Evolutionary conservation across 2,113 vertebrate genomes (phyloP).

Genomic region (Callochromis pleurospilus): DNA sequence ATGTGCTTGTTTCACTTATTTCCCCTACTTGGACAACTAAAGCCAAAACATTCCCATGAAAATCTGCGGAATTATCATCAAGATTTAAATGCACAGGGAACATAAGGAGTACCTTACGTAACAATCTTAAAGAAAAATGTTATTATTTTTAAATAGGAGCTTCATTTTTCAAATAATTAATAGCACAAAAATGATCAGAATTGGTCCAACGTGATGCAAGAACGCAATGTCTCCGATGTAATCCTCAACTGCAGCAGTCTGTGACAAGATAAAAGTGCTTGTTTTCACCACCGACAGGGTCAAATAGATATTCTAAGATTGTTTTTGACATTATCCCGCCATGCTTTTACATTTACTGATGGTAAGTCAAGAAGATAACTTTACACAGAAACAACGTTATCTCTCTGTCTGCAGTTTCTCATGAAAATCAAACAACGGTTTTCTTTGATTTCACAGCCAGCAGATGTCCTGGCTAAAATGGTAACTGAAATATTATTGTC

Average conservation of each 20-base stretch:
- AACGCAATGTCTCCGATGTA: rapidly evolving
- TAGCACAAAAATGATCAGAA: background rate
- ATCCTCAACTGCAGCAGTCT: background rate
- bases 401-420: background rate
- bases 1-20: constrained; percentile 29
- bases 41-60: background rate
- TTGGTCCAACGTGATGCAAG: background rate
- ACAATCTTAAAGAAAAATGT: background rate
- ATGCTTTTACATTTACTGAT: background rate
- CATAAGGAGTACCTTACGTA: background rate
- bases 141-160: background rate
- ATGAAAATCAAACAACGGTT: background rate
- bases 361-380: background rate
- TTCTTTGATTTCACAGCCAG: background rate
- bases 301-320: background rate
- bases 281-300: background rate
- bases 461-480: background rate
- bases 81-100: background rate
- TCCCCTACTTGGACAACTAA: constrained; percentile 15
- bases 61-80: background rate
- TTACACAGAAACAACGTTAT: background rate
- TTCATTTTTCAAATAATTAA: background rate
- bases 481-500: background rate
- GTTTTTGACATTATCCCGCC: background rate
- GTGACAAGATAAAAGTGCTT: background rate